These are phyloP conservation scores for Notothenia rossii DNA, from an alignment of 2,113 vertebrate genomes.

Conservation along the genomic window DNA sequence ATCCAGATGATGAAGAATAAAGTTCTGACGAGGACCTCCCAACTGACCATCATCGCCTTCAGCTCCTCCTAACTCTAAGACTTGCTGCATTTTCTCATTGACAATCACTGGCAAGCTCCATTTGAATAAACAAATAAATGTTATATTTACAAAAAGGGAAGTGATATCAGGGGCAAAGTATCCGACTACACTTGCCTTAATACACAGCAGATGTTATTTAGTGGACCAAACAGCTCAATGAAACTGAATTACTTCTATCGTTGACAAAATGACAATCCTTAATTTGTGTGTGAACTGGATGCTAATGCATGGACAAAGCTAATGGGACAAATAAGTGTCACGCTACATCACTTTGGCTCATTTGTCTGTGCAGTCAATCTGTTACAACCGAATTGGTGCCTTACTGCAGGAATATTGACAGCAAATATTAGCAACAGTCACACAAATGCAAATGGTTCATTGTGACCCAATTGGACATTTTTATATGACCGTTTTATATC, in stretches of 20 bases:
- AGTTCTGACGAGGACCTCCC: constrained; percentile 56
- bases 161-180: constrained; percentile 71
- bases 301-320: constrained; percentile 65
- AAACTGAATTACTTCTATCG: constrained; percentile 59
- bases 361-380: constrained; percentile 65
- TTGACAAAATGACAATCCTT: constrained; percentile 67
- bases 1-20: constrained; percentile 67
- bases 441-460: constrained; percentile 65
- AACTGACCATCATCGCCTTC: constrained; percentile 23
- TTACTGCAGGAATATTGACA: constrained; percentile 74
- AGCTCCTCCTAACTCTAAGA: constrained; percentile 39
- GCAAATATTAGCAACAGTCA: constrained; percentile 54
- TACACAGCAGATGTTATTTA: constrained; percentile 71
- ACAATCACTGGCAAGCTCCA: constrained; percentile 67
- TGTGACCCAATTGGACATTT: constrained; percentile 64
- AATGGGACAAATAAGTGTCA: constrained; percentile 46
- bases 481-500: constrained; percentile 75
- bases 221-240: constrained; percentile 78
- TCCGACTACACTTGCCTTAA: constrained; percentile 80
- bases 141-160: constrained; percentile 61
- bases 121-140: constrained; percentile 70
- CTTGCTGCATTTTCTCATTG: constrained; percentile 51
- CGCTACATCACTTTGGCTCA: constrained; percentile 53
- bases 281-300: constrained; percentile 58
- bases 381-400: constrained; percentile 78